Evolutionary conservation across 1,140 invertebrate genomes (phyloP).

Genomic region (Drosophila persimilis): DNA sequence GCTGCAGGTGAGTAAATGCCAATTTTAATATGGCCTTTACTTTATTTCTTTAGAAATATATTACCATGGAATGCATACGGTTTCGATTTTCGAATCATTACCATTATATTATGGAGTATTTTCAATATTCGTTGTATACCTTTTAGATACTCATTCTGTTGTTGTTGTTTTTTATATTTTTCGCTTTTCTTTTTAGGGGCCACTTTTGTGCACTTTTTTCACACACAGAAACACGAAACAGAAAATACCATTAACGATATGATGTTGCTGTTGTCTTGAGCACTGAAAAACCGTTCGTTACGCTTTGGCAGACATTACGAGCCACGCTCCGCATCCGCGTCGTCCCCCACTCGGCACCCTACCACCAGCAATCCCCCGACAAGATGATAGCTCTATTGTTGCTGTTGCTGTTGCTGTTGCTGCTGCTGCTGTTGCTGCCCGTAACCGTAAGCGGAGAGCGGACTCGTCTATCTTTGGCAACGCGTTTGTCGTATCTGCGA

Average conservation of each 20-base stretch:
- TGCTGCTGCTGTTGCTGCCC: slow-evolving; percentile 22
- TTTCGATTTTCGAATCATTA: slow-evolving; percentile 15
- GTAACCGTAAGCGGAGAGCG: slow-evolving; percentile 23
- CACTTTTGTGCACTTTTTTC: slow-evolving; percentile 67
- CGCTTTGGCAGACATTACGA: slow-evolving; percentile 80
- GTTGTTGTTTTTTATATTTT: slow-evolving; percentile 10
- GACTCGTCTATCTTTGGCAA: slow-evolving; percentile 70
- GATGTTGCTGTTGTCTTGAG: slow-evolving; percentile 52
- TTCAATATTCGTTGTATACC: slow-evolving; percentile 52
- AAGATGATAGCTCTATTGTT: slow-evolving; percentile 25
- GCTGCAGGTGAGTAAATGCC: slow-evolving; percentile 75
- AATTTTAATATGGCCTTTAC: slow-evolving; percentile 40
- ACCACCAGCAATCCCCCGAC: slow-evolving; percentile 3
- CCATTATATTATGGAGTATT: slow-evolving; percentile 26
- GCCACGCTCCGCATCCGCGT: slow-evolving; percentile 70
- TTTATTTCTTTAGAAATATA: slow-evolving; percentile 46
- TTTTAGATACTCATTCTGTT: slow-evolving; percentile 63
- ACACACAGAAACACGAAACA: slow-evolving; percentile 75
- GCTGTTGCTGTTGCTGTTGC: slow-evolving; percentile 38
- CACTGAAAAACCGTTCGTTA: slow-evolving; percentile 72
- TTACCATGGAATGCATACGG: slow-evolving; percentile 27
- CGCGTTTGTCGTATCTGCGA: slow-evolving; percentile 74
- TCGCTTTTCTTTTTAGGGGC: slow-evolving; percentile 16
- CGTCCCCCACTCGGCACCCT: slow-evolving; percentile 40
- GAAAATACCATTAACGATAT: slow-evolving; percentile 75